Base-by-base conservation (phyloP, 2,113 vertebrate species). In the Thamnophis sirtalis region DNA sequence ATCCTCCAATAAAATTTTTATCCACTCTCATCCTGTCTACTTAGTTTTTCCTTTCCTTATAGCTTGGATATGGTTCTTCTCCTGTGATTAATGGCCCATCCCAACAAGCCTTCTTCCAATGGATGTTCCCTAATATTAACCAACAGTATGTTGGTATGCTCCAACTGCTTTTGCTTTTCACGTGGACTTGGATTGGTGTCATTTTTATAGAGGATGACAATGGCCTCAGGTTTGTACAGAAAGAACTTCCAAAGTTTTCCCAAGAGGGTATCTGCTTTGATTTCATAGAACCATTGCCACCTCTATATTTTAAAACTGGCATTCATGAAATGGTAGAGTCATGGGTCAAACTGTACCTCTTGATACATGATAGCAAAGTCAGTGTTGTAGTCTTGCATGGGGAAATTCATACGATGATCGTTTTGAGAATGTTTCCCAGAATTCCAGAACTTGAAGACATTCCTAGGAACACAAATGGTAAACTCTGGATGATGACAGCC, bases 401-500 rank as follows among this genome's bases (percentile, higher is more conserved):
- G 4, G 73, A 84, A 28, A 84, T 55, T 48, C 50, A 84, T 3
- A 84, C 53, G 1, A 90, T 84, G 11, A 2, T 84, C 0, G 8
- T 84, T 55, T 10, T 90, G 73, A 90, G n/a, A 56, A 84, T 38
- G 5, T 28, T 84, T 3, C 53, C 73, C 33, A 51, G 26, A 13
- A 13, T 90, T 26, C 55, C 33, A 48, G 51, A 43, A 19, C 2
- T 26, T 26, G 73, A 84, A 24, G 13, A 84, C 50, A 55, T 55
- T 38, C 33, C 90, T 48, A 2, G 48, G 4, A 90, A 56, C 3
- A 26, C 51, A 3, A 43, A 43, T 80, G 11, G 54, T n/a, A 73
- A 89, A 68, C 48, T 90, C 7, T 90, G 89, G 89, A 28, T 90
- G 26, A 90, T 90, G 89, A 84, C 33, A 2, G 89, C 89, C 22